Evolutionary conservation across 1,140 invertebrate species (phyloP), one percentile per base, ranked within the genome.

Genomic region (Calephelis virginiensis): DNA sequence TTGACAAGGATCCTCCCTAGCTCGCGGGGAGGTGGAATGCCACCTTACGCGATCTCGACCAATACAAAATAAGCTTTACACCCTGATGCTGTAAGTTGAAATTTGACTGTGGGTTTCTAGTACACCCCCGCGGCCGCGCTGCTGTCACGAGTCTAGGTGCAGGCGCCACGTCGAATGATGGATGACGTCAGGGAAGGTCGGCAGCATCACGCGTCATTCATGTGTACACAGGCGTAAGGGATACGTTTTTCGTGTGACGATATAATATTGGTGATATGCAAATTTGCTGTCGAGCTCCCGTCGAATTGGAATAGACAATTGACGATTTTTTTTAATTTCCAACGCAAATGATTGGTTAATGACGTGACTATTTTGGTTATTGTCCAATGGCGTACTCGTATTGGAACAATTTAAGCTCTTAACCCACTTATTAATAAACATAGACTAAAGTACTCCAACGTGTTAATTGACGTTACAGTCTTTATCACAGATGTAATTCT

Each of bases 191-290:
- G 86, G 82, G 83, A 84, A 88, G 88, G 85, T 86, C 85, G 85
- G 86, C 86, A 88, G 86, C 88, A 89, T 89, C 86, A 86, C 88
- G 85, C 88, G 88, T 90, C 88, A 89, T 89, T 90, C 88, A 85
- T 89, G 88, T 90, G 88, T 88, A 89, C 82, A 87, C 83, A 89
- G 85, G 81, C 88, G 88, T 89, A 89, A 88, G 88, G 88, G 85
- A 90, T 89, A 90, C 86, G 88, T 89, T 90, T 90, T 90, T 90
- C 88, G 85, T 81, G 84, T 89, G 88, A 89, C 85, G 86, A 87
- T 90, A 90, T 90, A 87, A 90, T 90, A 90, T 90, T 74, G 88
- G 88, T 88, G 88, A 89, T 89, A 90, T 90, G 88, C 88, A 89
- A 89, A 90, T 89, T 88, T 77, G 75, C 75, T 80, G 78, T 81